Evolutionary conservation across 2,797 vertebrate species (phyloP), one percentile per base, ranked within the genome.

Genomic region (Nothura maculosa): DNA sequence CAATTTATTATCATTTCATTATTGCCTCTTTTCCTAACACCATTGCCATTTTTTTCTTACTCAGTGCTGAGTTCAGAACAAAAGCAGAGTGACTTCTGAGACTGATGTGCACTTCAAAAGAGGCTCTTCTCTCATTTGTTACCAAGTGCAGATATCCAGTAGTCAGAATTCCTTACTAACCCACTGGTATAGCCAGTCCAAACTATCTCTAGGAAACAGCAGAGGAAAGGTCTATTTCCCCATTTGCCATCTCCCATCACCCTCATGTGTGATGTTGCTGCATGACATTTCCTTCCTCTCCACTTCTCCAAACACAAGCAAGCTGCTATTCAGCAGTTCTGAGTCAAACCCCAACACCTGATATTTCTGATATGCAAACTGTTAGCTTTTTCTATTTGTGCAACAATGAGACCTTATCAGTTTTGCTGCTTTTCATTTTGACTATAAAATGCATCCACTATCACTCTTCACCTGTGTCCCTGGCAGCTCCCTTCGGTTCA

Each of bases 261-360:
- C 90, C 88, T 94, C 96, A 92, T 1, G 10, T 77, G 84, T 80
- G 67, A 90, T 92, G 96, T 43, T 94, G 81, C 73, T 92, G 87
- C 95, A 85, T 94, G 96, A 96, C 92, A 97, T 96, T 98, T 98
- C 98, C 97, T 98, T 98, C 97, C 97, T 96, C 85, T 96, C 78
- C 81, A 78, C 93, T 96, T 95, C 94, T 97, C 91, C 79, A 90
- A 92, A 97, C 92, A 92, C 96, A 97, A 97, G 97, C 94, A 96
- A 92, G 85, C 70, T 76, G 34, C 90, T 87, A 89, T 87, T 96
- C 93, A 89, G 93, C 93, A 93, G 92, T 95, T 93, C 92, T 93
- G 94, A 91, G 15, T 97, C 96, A 96, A 91, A 91, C 84, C 86
- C 66, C 25, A 92, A 91, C 93, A 96, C 91, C 89, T 89, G 94